Base-by-base conservation (phyloP, 2,113 vertebrate genomes). In the Progne subis region DNA sequence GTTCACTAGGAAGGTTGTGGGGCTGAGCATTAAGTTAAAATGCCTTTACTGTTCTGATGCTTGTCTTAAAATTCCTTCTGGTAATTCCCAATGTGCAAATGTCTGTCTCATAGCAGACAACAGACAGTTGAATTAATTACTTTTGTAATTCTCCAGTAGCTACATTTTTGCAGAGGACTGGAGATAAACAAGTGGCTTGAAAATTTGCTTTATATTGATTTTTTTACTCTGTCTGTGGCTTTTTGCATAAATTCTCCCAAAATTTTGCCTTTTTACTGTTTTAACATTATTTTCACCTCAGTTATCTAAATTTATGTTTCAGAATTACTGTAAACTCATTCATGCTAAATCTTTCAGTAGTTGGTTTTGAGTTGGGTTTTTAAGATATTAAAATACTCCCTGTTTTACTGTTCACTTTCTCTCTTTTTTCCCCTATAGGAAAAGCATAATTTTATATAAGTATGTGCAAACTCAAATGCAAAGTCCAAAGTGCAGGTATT, bases 161-260 rank as follows among this genome's bases (percentile, higher is more conserved):
- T 26, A 34, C 5, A 12, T 29, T 75, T 86, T 79, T 84, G 16
- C 21, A 44, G 19, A 67, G 6, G 7, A 71, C 8, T 24, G 15
- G 23, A 43, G 43, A 12, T 55, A 39, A 83, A 41, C 5, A 67
- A 7, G 14, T 64, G 32, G 21, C 28, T 59, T 75, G 37, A 78
- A 57, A 79, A 46, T 24, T 41, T 3, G 0, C 8, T 9, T 82
- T 13, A 3, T 86, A 3, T 12, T 72, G 39, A 7, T 65, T 32
- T 82, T 82, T 8, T 80, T 91, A 24, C 1, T 3, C 72, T 10
- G 18, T 53, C 34, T 11, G 0, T 59, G 17, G 18, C 0, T 1
- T 77, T 81, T 57, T 50, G 7, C 78, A 20, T 65, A 57, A 41
- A 9, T 75, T 87, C 21, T 32, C 11, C 32, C 14, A 44, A 24